These are phyloP conservation scores for Schizotus pectinicornis DNA, from an alignment of 2,888 invertebrate genomes.

Conservation along the genomic window DNA sequence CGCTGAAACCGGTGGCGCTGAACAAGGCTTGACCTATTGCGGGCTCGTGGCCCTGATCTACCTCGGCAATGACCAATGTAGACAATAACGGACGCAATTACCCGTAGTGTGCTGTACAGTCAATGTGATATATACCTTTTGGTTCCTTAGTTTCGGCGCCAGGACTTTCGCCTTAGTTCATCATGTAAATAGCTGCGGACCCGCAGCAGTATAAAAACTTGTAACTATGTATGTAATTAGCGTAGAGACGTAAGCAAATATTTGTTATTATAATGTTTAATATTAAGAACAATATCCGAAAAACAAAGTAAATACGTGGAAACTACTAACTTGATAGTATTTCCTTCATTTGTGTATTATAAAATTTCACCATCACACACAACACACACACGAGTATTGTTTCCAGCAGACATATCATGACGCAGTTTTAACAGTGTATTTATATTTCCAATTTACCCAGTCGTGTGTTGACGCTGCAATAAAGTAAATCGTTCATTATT, in stretches of 20 bases:
- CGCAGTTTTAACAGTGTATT: conserved; percentile 38
- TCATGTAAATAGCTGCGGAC: conserved; percentile 43
- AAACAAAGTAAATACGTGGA: conserved; percentile 39
- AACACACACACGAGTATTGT: conserved; percentile 25
- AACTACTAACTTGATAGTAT: conserved; percentile 28
- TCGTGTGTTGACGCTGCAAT: conserved; percentile 60
- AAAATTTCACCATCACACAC: conserved; percentile 36
- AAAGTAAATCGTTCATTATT: conserved; percentile 60
- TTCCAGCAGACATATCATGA: conserved; percentile 48
- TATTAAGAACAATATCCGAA: conserved; percentile 47
- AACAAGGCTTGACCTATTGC: conserved; percentile 58
- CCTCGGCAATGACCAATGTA: conserved; percentile 51
- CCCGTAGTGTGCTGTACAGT: conserved; percentile 55
- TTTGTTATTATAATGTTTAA: conserved; percentile 57
- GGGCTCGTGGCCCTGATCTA: conserved; percentile 52
- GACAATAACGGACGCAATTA: conserved; percentile 51
- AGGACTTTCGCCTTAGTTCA: conserved; percentile 39
- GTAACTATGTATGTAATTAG: conserved; percentile 59
- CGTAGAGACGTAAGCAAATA: conserved; percentile 54
- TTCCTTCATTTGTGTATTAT: conserved; percentile 42
- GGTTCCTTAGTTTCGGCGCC: conserved; percentile 53
- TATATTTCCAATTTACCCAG: conserved; percentile 47
- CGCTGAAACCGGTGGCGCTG: conserved; percentile 59
- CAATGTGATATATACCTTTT: conserved; percentile 57
- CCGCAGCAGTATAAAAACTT: conserved; percentile 56